Conservation (phyloP, 2,113 vertebrate genomes). For the Mesoclemmys tuberculata region DNA sequence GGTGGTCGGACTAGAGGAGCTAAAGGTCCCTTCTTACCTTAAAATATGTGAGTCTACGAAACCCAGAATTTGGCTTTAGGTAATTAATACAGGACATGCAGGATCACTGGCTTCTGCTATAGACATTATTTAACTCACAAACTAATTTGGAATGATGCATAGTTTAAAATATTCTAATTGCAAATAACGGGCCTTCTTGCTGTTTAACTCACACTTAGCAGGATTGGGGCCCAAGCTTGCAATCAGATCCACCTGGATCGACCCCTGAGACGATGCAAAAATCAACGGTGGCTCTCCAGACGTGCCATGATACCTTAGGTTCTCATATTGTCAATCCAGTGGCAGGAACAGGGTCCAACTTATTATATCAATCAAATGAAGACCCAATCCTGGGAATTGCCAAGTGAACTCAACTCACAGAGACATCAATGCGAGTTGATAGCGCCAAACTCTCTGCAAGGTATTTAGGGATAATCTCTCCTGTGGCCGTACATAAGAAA, state of each 20-base stretch:
- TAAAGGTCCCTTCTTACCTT: not conserved
- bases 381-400: not conserved
- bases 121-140: too few relatives aligned
- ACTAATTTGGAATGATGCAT: too few relatives aligned
- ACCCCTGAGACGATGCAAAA: not conserved
- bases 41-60: not conserved
- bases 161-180: too few relatives aligned
- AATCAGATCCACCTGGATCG: too few relatives aligned
- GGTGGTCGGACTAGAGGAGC: not conserved
- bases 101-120: too few relatives aligned
- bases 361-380: not conserved
- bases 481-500: not conserved
- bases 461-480: not conserved
- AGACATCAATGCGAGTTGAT: not conserved
- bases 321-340: not conserved
- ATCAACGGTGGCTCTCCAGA: not conserved
- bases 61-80: not conserved
- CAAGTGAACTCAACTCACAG: not conserved
- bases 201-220: too few relatives aligned
- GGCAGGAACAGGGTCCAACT: not conserved
- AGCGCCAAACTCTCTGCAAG: not conserved
- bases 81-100: not conserved
- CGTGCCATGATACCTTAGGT: not conserved
- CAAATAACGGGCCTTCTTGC: too few relatives aligned
- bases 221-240: too few relatives aligned